A percentile compares a stretch with the other conserved stretches of the same genome.
phyloP scores from a whole-genome alignment of 2,888 invertebrate genomes.

The Tinea pellionella region DNA sequence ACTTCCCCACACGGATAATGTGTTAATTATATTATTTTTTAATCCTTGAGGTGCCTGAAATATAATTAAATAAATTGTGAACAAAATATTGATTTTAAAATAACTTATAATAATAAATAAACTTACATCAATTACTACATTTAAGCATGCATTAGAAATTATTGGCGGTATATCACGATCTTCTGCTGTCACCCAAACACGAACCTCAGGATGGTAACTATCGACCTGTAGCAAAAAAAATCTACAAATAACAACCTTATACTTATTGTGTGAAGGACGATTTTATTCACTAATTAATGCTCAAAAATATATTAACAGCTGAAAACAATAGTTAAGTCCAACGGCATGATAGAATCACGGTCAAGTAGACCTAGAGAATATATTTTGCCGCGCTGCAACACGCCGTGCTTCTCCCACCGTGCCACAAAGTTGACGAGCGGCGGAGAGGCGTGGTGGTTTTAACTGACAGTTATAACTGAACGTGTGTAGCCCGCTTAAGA shows the following conservation, averaged over 20 bases:
- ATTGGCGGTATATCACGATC: constrained; percentile 82
- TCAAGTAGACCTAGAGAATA: no score
- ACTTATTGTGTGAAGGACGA: not conserved
- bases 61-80: not conserved
- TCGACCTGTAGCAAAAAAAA: constrained; percentile 29
- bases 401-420: no score
- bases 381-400: no score
- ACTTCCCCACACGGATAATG: constrained; percentile 75
- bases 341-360: no score
- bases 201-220: constrained; percentile 43
- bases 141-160: constrained; percentile 81
- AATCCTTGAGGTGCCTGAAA: constrained; percentile 84
- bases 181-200: constrained; percentile 89
- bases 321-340: no score
- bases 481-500: no score
- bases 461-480: no score
- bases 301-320: not conserved
- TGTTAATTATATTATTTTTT: constrained; percentile 81
- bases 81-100: not conserved
- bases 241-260: not conserved
- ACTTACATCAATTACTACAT: constrained; percentile 61
- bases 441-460: no score
- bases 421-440: no score
- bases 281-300: not conserved
- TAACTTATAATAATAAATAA: not conserved